Conservation (phyloP, 2,888 invertebrate genomes). For the Norana najaformis region DNA sequence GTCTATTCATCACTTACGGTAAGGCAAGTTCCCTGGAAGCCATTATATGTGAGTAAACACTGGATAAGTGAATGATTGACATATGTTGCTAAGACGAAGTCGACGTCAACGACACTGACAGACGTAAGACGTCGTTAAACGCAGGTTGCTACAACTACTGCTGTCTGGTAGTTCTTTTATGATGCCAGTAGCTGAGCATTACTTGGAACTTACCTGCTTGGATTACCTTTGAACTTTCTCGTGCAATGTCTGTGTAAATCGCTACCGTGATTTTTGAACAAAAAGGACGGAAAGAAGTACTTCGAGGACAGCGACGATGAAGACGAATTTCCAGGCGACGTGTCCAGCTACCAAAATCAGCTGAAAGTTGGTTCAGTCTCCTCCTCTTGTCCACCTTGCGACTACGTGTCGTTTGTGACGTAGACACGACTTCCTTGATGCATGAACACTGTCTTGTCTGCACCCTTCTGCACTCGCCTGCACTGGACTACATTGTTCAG, state of each 20-base stretch:
- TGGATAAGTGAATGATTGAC: too few species aligned
- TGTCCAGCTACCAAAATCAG: not conserved
- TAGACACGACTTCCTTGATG: not conserved
- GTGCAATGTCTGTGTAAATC: not conserved
- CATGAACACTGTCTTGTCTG: not conserved
- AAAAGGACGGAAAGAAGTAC: conserved; percentile 29
- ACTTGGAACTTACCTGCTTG: not conserved
- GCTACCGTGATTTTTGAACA: not conserved
- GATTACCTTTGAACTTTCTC: too few species aligned
- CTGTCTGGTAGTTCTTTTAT: too few species aligned
- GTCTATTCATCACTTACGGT: too few species aligned
- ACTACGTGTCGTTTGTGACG: not conserved
- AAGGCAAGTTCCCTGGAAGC: too few species aligned
- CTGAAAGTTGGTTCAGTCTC: not conserved
- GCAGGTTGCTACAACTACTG: too few species aligned
- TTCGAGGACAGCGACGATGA: conserved; percentile 32
- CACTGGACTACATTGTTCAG: not conserved
- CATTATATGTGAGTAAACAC: too few species aligned
- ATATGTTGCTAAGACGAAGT: too few species aligned
- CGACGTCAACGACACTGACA: too few species aligned
- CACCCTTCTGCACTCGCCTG: not conserved
- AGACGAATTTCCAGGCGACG: not conserved
- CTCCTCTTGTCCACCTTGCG: not conserved
- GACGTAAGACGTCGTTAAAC: too few species aligned
- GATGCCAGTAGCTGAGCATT: not conserved